Base-by-base conservation (phyloP, 2,113 vertebrate species). In the Leucopsar rothschildi region DNA sequence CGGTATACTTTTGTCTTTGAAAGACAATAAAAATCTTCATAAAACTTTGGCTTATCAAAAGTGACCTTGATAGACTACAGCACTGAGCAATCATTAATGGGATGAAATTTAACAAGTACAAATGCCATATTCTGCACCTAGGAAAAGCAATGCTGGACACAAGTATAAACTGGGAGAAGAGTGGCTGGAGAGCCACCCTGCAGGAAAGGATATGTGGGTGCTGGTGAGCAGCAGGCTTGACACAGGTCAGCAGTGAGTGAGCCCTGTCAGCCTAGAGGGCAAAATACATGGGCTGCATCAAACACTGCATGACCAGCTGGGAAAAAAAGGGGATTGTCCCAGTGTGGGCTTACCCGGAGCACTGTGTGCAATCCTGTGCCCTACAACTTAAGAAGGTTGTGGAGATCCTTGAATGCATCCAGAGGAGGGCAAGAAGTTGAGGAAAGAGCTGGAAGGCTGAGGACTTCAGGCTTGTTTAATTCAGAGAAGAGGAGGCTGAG, bases 271-370 rank as follows among this genome's bases (percentile, higher is more conserved):
- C 5, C 31, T 5, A 7, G 47, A 82, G 15, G 8, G 24, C 17
- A 78, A 90, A 47, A 37, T 0, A 0, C 44, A 20, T 27, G 29
- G 14, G 1, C 2, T 18, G 27, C 44, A 42, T 59, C 66, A 64
- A 63, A 29, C 19, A 23, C 42, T n/a, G 33, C 15, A 45, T 27
- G 12, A 29, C 7, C 27, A 39, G 37, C 22, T 18, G 3, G 13
- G 12, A 20, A 20, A 45, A 17, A 63, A 12, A 42, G 27, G 27
- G 1, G 8, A 24, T 53, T 15, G 9, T 35, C 31, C 50, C 0
- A 0, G 17, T 8, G 2, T 12, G 45, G 19, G 11, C 39, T 82
- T 52, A 24, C 19, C 28, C 39, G 29, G 35, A 82, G 7, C 11
- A 7, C 53, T 15, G 24, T 12, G 21, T 15, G 47, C 40, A 28